Evolutionary conservation across 1,140 invertebrate genomes (phyloP), one percentile per base, ranked within the genome.

Genomic region (Hyles euphorbiae): DNA sequence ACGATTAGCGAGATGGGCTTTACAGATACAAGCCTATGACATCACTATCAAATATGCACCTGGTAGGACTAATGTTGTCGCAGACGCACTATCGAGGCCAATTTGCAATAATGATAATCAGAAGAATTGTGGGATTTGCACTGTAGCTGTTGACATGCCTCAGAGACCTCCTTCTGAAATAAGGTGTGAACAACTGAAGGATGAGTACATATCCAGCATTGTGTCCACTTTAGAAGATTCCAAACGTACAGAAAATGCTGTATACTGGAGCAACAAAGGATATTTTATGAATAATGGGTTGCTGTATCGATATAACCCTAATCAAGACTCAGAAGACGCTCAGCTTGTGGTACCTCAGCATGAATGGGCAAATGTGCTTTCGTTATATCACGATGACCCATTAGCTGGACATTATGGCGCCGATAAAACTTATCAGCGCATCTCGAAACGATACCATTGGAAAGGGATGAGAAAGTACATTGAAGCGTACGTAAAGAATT

Each of bases 1-100:
- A 5, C 56, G 78, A 5, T 47, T 90, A 5, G 86, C 87, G 0
- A 60, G 89, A 40, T 92, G 90, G 91, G 72, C 83, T 1, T 51
- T 90, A 2, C 36, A 48, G 34, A 57, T 92, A 2, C 89, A 91
- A 70, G 58, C 70, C 2, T 90, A 81, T 61, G 62, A 89, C 56
- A 33, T 81, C 4, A 58, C 32, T 7, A 67, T 81, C 11, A 56
- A 80, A 33, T 83, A 84, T 55, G 60, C 34, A 3, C 67, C 72
- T 1, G 76, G 74, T 7, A 69, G 54, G 53, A 55, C 56, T 1
- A 84, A 82, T 65, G 67, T 71, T 0, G 65, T 82, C 3, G 78
- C 79, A 7, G 75, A 83, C 53, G 50, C 66, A 0, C 52, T 81
- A 11, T 74, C 70, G 3, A 58, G 74, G 22, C 79, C 78, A 12